A percentile compares a stretch with the other conserved stretches of the same genome.
Conservation (phyloP, 2,888 invertebrate species). For the Noctua pronuba region DNA sequence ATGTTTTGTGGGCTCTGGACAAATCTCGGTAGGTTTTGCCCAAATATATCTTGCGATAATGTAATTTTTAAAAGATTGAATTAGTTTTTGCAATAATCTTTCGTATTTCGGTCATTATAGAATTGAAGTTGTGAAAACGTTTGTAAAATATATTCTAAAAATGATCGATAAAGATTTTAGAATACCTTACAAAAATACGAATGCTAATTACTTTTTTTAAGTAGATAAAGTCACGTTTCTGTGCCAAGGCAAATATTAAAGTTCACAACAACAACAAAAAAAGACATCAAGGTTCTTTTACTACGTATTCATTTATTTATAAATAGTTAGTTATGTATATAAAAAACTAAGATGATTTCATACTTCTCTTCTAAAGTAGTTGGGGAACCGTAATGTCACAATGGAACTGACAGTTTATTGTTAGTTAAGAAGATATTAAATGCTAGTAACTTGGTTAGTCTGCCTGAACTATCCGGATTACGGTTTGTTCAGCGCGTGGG, state of each 20-base stretch:
- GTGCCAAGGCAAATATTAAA: not conserved
- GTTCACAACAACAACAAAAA: constrained; percentile 4
- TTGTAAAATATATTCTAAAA: not conserved
- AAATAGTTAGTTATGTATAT: too few species aligned
- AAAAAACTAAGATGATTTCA: constrained; percentile 4
- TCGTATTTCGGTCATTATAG: not conserved
- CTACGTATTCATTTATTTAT: too few species aligned
- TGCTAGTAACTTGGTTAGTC: constrained; percentile 36
- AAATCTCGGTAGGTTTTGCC: too few species aligned
- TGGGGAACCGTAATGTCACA: constrained; percentile 1
- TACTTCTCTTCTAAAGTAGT: constrained; percentile 2
- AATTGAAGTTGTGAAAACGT: not conserved
- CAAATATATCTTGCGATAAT: too few species aligned
- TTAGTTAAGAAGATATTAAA: constrained; percentile 36
- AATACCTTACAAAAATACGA: not conserved
- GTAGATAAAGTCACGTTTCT: not conserved
- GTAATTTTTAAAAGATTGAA: not conserved
- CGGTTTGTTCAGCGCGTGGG: constrained; percentile 34
- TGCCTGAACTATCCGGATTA: constrained; percentile 29
- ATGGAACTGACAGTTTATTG: constrained; percentile 15
- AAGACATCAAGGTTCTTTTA: not conserved
- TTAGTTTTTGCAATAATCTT: not conserved
- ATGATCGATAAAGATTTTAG: not conserved
- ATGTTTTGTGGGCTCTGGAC: too few species aligned
- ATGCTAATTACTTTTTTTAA: not conserved